Evolutionary conservation across 2,797 vertebrate genomes (phyloP).

Genomic region (Neoniphon sammara): DNA sequence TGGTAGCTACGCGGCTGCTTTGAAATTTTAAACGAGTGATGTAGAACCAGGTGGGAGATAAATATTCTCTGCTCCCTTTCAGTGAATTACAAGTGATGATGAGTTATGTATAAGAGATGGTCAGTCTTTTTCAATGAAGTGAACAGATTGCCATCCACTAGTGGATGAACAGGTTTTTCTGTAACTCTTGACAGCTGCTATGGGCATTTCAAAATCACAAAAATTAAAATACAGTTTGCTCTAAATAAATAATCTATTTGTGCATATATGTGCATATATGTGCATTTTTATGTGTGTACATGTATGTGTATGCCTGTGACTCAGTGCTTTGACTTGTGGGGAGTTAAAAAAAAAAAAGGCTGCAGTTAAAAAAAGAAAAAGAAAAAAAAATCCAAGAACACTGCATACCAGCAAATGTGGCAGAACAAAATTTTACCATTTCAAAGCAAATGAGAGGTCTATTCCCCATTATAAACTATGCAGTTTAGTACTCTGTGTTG

Average conservation of each 20-base stretch:
- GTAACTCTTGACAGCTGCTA: too few relatives aligned
- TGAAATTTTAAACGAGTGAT: not conserved
- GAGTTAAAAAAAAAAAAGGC: too few relatives aligned
- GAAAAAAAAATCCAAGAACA: too few relatives aligned
- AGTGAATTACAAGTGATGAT: not conserved
- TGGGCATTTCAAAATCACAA: not conserved
- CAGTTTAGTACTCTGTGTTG: too few relatives aligned
- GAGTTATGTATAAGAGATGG: not conserved
- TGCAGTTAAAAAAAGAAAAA: too few relatives aligned
- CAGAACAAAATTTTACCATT: not conserved
- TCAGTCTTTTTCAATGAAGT: slow-evolving; percentile 4
- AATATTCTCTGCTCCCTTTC: slow-evolving; percentile 2
- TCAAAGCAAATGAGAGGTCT: not conserved
- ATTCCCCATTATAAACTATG: not conserved
- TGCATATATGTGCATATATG: not conserved
- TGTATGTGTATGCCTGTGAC: too few relatives aligned
- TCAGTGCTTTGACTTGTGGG: too few relatives aligned
- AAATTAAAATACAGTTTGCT: not conserved
- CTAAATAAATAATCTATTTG: not conserved
- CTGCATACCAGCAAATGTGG: too few relatives aligned
- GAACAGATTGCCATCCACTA: not conserved
- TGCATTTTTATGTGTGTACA: too few relatives aligned
- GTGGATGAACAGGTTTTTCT: not conserved
- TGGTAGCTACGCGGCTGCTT: slow-evolving; percentile 3
- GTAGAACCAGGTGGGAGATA: not conserved